Evolutionary conservation across 2,888 invertebrate genomes (phyloP).

Genomic region (Lasioglossum zephyrum): DNA sequence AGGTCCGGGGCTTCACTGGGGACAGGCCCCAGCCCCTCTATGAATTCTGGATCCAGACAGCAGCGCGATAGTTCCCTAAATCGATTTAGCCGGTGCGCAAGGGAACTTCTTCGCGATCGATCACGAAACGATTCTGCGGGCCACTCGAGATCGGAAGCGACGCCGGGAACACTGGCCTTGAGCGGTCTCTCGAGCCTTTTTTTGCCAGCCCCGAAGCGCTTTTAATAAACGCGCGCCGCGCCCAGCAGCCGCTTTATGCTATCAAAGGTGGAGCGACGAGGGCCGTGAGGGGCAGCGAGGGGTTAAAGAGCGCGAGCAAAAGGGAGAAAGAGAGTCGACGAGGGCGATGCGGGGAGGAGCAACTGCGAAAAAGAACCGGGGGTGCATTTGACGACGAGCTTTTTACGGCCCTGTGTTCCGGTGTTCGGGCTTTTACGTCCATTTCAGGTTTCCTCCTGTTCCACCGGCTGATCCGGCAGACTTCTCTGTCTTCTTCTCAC

Average conservation of each 20-base stretch:
- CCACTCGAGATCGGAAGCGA: slow-evolving; percentile 44
- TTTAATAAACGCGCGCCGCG: slow-evolving; percentile 77
- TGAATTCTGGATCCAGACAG: slow-evolving; percentile 33
- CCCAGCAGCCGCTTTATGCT: slow-evolving; percentile 70
- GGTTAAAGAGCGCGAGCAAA: slow-evolving; percentile 52
- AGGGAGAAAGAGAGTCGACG: slow-evolving; percentile 17
- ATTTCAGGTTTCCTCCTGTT: slow-evolving; percentile 67
- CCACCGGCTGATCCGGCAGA: slow-evolving; percentile 37
- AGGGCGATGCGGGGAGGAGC: slow-evolving; percentile 14
- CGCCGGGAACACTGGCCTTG: slow-evolving; percentile 46
- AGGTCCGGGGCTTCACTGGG: background rate
- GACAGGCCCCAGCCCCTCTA: too few species aligned
- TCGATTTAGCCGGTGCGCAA: slow-evolving; percentile 38
- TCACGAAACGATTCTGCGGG: slow-evolving; percentile 44
- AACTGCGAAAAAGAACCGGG: slow-evolving; percentile 61
- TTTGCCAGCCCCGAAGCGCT: slow-evolving; percentile 70
- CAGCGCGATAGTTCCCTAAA: slow-evolving; percentile 21
- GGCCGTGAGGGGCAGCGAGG: background rate
- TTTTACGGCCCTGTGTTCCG: slow-evolving; percentile 77
- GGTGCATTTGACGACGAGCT: slow-evolving; percentile 79
- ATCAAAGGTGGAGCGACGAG: slow-evolving; percentile 52
- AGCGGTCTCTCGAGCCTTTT: slow-evolving; percentile 59
- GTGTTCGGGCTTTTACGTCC: slow-evolving; percentile 78
- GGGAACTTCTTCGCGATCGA: slow-evolving; percentile 57
- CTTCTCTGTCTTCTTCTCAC: slow-evolving; percentile 35